These are phyloP conservation scores for Scomberomorus guttatus DNA, from an alignment of 2,797 vertebrate genomes.

Conservation along the genomic window DNA sequence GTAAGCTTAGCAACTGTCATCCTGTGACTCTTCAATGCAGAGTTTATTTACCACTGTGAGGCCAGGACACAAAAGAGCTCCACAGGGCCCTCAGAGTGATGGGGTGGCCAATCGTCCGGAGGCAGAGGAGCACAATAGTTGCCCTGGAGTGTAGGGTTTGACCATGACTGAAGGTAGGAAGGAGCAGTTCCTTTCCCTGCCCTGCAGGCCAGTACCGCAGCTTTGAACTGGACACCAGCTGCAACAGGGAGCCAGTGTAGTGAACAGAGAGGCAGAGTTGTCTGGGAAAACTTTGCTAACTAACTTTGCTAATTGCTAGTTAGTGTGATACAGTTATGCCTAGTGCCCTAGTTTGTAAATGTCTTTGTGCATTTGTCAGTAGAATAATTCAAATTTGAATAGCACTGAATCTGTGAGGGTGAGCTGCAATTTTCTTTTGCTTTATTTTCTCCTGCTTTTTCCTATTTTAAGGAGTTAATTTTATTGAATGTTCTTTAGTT, in stretches of 20 bases:
- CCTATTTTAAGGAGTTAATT: too few species aligned
- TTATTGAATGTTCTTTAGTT: too few species aligned
- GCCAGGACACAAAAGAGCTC: background rate
- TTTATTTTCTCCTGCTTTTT: too few species aligned
- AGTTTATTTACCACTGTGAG: background rate
- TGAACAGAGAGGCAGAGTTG: background rate
- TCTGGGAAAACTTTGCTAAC: background rate
- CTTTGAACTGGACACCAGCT: background rate
- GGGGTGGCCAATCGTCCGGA: background rate
- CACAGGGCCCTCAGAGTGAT: background rate
- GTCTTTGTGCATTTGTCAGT: too few species aligned
- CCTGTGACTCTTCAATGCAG: background rate
- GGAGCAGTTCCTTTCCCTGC: background rate
- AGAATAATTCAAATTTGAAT: too few species aligned
- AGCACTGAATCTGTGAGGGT: too few species aligned
- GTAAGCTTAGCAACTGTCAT: background rate
- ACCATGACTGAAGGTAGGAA: background rate
- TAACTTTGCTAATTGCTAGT: too few species aligned
- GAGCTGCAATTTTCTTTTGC: too few species aligned
- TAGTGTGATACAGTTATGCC: too few species aligned
- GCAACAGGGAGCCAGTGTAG: background rate
- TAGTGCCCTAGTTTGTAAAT: too few species aligned
- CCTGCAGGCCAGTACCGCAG: background rate
- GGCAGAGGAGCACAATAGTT: background rate
- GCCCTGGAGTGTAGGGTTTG: background rate